phyloP scores from a whole-genome alignment of 2,888 invertebrate species.

The Limnephilus rhombicus region DNA sequence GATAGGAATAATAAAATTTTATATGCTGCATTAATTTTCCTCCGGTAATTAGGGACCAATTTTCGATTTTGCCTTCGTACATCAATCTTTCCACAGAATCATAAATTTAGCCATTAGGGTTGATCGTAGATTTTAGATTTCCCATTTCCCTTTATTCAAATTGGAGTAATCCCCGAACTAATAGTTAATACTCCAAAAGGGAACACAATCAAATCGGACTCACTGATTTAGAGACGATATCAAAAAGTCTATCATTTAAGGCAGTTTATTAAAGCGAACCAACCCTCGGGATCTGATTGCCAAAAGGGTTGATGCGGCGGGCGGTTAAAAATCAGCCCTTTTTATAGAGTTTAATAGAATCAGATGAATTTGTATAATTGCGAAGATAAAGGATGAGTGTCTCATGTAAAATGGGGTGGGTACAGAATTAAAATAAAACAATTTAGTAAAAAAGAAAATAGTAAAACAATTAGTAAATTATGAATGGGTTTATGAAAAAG shows the following conservation, averaged over 20 bases:
- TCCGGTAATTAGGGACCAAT: not conserved
- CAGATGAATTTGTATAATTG: not conserved
- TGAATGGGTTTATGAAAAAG: not conserved
- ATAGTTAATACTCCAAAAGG: slow-evolving; percentile 34
- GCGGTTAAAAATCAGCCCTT: not conserved
- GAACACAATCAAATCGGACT: slow-evolving; percentile 27
- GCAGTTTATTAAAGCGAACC: not conserved
- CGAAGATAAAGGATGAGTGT: not conserved
- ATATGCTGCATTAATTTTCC: not conserved
- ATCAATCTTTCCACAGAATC: not conserved
- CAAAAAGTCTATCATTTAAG: slow-evolving; percentile 31
- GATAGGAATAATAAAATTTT: not conserved
- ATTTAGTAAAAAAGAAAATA: too few species aligned
- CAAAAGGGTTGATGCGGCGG: not conserved
- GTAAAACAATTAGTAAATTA: not conserved
- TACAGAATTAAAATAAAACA: too few species aligned
- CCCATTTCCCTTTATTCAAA: slow-evolving; percentile 3
- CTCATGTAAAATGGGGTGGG: not conserved
- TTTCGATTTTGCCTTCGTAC: not conserved
- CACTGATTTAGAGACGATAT: slow-evolving; percentile 9
- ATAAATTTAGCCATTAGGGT: not conserved
- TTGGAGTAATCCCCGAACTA: slow-evolving; percentile 19
- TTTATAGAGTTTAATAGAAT: not conserved
- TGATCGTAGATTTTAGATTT: not conserved
- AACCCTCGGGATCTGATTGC: not conserved